phyloP scores from a whole-genome alignment of 2,113 vertebrate genomes.

The Ardeotis arabs region DNA sequence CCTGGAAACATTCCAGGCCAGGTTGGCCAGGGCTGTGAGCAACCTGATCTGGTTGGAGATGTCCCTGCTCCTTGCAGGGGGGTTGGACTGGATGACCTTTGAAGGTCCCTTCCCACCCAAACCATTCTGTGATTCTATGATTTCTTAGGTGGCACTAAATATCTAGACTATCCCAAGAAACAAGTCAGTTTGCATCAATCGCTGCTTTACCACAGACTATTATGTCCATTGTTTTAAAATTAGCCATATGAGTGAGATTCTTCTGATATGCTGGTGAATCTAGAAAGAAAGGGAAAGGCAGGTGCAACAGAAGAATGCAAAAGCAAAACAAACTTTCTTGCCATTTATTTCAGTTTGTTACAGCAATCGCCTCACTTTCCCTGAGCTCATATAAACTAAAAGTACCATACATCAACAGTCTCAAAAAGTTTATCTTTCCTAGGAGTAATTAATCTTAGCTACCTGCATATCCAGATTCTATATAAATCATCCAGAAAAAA shows the following conservation, averaged over 20 bases:
- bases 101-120: too few species aligned
- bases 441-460: not conserved
- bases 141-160: not conserved
- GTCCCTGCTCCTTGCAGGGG: too few species aligned
- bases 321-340: not conserved
- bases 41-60: too few species aligned
- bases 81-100: too few species aligned
- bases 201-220: not conserved
- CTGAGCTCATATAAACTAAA: not conserved
- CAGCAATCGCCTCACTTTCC: not conserved
- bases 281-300: not conserved
- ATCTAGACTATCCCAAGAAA: not conserved
- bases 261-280: not conserved
- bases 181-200: not conserved
- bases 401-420: not conserved
- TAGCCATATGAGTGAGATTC: not conserved
- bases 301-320: not conserved
- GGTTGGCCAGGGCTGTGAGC: too few species aligned
- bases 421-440: not conserved
- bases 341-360: not conserved
- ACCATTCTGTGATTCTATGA: too few species aligned
- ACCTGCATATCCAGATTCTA: not conserved
- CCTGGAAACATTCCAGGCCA: too few species aligned
- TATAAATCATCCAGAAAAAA: not conserved
- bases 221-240: not conserved